phyloP scores from a whole-genome alignment of 1,140 invertebrate genomes.

The Drosophila hydei region DNA sequence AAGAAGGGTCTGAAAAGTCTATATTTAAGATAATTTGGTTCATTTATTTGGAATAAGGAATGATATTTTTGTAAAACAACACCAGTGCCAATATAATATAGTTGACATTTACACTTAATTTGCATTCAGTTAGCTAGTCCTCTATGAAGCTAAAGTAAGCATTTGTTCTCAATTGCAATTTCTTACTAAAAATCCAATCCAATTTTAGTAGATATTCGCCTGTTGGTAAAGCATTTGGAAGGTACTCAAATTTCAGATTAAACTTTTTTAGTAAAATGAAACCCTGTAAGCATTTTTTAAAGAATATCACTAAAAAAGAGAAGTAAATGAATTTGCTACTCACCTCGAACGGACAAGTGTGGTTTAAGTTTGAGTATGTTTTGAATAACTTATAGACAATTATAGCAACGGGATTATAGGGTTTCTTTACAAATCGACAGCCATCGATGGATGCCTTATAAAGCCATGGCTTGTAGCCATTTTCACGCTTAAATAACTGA shows the following conservation, averaged over 20 bases:
- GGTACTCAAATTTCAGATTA: neutral
- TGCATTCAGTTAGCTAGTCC: too few relatives aligned
- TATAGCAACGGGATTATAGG: conserved; percentile 3
- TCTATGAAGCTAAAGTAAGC: conserved; percentile 3
- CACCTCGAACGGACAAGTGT: conserved; percentile 22
- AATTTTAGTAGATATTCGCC: conserved; percentile 19
- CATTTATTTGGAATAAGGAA: too few relatives aligned
- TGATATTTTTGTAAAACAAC: too few relatives aligned
- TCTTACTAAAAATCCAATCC: neutral
- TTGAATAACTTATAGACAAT: neutral
- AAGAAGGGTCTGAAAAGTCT: too few relatives aligned
- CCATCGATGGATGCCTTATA: neutral
- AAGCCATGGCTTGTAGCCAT: conserved; percentile 23
- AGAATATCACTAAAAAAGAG: neutral
- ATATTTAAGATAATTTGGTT: neutral
- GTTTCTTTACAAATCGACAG: conserved; percentile 7
- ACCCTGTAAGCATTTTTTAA: conserved; percentile 8
- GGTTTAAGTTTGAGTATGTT: conserved; percentile 16
- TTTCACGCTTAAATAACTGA: conserved; percentile 7
- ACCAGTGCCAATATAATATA: too few relatives aligned
- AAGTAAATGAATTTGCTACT: neutral
- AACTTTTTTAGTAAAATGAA: neutral
- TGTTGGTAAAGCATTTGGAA: neutral
- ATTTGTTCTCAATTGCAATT: neutral
- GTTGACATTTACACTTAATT: too few relatives aligned